Conservation (phyloP, 2,888 invertebrate genomes). For the Danaus chrysippus region DNA sequence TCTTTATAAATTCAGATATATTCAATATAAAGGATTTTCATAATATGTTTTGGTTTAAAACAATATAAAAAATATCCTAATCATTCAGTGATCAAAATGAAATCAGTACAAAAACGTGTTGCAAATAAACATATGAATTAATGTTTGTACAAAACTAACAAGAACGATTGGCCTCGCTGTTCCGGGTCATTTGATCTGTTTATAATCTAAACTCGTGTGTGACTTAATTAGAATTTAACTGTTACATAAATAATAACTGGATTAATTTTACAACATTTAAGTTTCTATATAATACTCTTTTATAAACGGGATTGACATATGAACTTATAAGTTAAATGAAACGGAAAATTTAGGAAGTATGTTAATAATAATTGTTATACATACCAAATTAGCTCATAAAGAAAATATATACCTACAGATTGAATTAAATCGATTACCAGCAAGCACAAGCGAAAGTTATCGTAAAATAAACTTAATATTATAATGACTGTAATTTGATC, state of each 20-base stretch:
- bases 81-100: neutral
- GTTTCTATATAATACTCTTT: no score
- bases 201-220: conserved; percentile 42
- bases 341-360: no score
- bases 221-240: conserved; percentile 32
- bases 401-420: no score
- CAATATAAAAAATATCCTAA: neutral
- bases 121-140: neutral
- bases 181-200: conserved; percentile 59
- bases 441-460: no score
- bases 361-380: no score
- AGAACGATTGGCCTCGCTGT: conserved; percentile 46
- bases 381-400: no score
- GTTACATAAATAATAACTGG: neutral
- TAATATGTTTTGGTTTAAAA: neutral
- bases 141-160: conserved; percentile 12
- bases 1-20: no score
- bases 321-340: no score
- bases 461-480: no score
- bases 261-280: neutral
- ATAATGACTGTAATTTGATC: no score
- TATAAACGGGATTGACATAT: no score
- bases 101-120: neutral
- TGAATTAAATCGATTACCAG: no score
- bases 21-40: neutral